Base-by-base conservation (phyloP, 2,888 invertebrate species). In the Gandaritis pyraliata region DNA sequence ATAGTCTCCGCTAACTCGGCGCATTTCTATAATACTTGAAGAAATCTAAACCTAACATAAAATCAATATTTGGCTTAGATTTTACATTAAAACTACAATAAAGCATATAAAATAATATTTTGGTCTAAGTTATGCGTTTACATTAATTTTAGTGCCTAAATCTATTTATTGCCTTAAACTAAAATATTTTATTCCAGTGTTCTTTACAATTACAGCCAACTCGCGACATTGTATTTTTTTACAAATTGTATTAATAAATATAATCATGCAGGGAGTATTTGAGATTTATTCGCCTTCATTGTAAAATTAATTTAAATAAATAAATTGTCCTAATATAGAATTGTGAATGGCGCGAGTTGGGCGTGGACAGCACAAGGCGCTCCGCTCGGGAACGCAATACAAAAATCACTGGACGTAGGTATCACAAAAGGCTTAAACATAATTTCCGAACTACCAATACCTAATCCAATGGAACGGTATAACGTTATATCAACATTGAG, bases 11-110 rank as follows among this genome's bases (percentile, higher is more conserved):
- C 86, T 75, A 72, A 77, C 79, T 59, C 78, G 77, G 77, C 83
- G 76, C 78, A 78, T 81, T 79, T 77, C 84, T 82, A 84, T 92
- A 92, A 91, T 90, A 91, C 91, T 91, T 89, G 82, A 82, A 83
- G 84, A 87, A 86, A 83, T 86, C 77, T 85, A 87, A 85, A 81
- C 79, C 83, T 87, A 89, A 86, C 81, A 86, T 89, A 85, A 88
- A 90, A 88, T 88, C 90, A 91, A 92, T 92, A 90, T 92, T 92
- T 92, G 92, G 92, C 92, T 91, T 92, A 92, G 84, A 88, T 87
- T 90, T 85, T 90, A 91, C 67, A 91, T 88, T 92, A 90, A 72
- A 85, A 78, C 90, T 92, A 92, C 78, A 73, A 88, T 89, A 91
- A 92, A 92, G 91, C 90, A 90, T 83, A 83, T 88, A 88, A 86